Evolutionary conservation across 1,140 invertebrate genomes (phyloP).

Genomic region (Formica exsecta): DNA sequence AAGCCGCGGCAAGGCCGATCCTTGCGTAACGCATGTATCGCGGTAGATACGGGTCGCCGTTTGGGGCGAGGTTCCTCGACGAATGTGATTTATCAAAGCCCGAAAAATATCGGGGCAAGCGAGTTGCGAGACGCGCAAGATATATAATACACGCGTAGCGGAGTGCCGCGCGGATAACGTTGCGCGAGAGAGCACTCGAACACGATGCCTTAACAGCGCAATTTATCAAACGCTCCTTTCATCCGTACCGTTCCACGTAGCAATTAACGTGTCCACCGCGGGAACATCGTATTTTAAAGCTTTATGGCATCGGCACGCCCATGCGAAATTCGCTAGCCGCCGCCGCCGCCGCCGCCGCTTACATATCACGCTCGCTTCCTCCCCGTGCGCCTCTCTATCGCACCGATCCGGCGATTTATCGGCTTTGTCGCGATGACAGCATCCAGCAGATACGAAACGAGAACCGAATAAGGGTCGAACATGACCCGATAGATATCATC

Average conservation of each 20-base stretch:
- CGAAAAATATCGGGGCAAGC: slow-evolving; percentile 79
- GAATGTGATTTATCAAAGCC: slow-evolving; percentile 81
- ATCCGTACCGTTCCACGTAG: slow-evolving; percentile 82
- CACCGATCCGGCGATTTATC: slow-evolving; percentile 66
- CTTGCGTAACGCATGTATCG: slow-evolving; percentile 51
- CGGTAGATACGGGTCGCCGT: slow-evolving; percentile 60
- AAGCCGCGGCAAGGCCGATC: background rate
- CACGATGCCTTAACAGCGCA: slow-evolving; percentile 81
- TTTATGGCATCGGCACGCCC: slow-evolving; percentile 82
- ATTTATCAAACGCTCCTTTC: slow-evolving; percentile 83
- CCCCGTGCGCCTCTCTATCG: slow-evolving; percentile 4
- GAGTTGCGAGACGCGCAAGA: slow-evolving; percentile 61
- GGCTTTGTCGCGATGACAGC: slow-evolving; percentile 41
- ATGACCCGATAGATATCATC: background rate
- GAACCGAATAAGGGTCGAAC: slow-evolving; percentile 9
- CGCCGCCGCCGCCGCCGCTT: slow-evolving; percentile 18
- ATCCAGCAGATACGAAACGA: slow-evolving; percentile 22
- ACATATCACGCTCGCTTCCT: slow-evolving; percentile 49
- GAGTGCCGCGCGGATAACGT: slow-evolving; percentile 69
- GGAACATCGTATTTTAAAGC: slow-evolving; percentile 83
- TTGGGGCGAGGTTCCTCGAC: slow-evolving; percentile 72
- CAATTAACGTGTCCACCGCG: slow-evolving; percentile 83
- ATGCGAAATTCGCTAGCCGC: slow-evolving; percentile 80
- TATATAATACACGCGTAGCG: slow-evolving; percentile 54
- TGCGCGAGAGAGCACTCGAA: slow-evolving; percentile 49